phyloP scores from a whole-genome alignment of 2,113 vertebrate species.

The Bagarius yarrelli region DNA sequence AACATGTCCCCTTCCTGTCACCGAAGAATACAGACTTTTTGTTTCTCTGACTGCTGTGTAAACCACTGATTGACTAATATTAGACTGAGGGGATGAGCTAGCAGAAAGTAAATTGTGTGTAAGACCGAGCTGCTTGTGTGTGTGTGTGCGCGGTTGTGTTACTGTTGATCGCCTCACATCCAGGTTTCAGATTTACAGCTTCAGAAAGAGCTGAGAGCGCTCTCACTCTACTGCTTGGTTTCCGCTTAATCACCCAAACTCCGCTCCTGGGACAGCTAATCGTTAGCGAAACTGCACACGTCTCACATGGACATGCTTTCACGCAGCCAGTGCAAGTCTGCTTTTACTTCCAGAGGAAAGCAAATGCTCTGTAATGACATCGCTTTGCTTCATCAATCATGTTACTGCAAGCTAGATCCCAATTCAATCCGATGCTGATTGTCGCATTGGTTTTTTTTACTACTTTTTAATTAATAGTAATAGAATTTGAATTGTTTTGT shows the following conservation, averaged over 20 bases:
- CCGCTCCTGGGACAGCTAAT: conserved; percentile 3
- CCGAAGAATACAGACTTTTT: background rate
- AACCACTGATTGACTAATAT: background rate
- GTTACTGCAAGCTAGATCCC: no score
- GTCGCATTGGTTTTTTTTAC: background rate
- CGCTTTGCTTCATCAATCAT: no score
- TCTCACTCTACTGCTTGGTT: background rate
- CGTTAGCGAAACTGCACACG: conserved; percentile 23
- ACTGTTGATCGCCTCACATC: conserved; percentile 1
- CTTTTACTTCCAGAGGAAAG: conserved; percentile 9
- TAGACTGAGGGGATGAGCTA: background rate
- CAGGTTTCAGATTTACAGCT: conserved; percentile 14
- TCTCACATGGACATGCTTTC: conserved; percentile 8
- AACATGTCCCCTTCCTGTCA: no score
- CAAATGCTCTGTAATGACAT: background rate
- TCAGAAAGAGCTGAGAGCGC: conserved; percentile 7
- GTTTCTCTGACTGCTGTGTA: background rate
- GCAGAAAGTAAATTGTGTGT: background rate
- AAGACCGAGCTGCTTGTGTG: background rate
- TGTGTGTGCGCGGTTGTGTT: background rate
- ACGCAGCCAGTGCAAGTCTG: background rate
- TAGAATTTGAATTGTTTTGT: no score
- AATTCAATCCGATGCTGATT: no score
- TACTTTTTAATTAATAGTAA: background rate
- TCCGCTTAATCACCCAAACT: conserved; percentile 10